Conservation (phyloP, 2,888 invertebrate species). For the Plagiodera versicolora region DNA sequence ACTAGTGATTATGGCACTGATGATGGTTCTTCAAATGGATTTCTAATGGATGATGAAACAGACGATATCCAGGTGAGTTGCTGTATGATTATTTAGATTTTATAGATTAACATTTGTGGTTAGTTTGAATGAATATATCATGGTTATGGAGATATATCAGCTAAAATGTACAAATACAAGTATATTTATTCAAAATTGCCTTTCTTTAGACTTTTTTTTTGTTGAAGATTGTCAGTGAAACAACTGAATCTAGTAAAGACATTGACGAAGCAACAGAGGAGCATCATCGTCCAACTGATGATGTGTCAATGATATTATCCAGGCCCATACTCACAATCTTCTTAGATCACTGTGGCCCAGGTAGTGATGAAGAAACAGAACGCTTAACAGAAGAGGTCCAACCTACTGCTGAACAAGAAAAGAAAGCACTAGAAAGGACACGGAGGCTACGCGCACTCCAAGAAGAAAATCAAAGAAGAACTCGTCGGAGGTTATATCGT, state of each 20-base stretch:
- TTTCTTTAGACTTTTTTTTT: background rate
- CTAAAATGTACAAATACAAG: background rate
- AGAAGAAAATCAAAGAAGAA: background rate
- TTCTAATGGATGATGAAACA: constrained; percentile 1
- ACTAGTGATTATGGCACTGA: constrained; percentile 38
- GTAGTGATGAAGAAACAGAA: constrained; percentile 6
- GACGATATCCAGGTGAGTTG: background rate
- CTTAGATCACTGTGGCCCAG: constrained; percentile 4
- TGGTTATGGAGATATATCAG: too few relatives aligned
- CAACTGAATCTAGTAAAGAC: background rate
- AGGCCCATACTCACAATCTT: constrained; percentile 6
- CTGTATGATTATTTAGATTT: background rate
- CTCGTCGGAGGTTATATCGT: background rate
- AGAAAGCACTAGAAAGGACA: background rate
- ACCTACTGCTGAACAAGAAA: background rate
- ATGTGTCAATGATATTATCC: background rate
- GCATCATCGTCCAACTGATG: too few relatives aligned
- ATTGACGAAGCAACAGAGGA: background rate
- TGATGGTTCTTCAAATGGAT: constrained; percentile 17
- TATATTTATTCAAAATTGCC: background rate
- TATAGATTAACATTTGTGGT: too few relatives aligned
- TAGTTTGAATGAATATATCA: too few relatives aligned
- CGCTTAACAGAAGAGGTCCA: constrained; percentile 5
- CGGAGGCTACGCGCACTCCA: background rate
- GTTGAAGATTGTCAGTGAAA: background rate